These are phyloP conservation scores for Tryphoninae sp. DNA, from an alignment of 2,888 invertebrate species.

Conservation along the genomic window DNA sequence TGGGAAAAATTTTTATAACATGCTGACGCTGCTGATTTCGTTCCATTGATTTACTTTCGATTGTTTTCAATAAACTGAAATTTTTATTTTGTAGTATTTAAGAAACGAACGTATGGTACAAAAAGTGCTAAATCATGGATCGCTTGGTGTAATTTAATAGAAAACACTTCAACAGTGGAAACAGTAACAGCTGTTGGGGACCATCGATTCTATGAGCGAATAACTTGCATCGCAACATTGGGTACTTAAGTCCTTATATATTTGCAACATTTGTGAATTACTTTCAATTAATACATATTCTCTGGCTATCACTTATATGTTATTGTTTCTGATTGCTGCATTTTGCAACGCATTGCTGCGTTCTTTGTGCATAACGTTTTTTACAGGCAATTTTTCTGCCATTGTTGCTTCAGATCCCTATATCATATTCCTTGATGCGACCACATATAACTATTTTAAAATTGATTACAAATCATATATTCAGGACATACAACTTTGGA, in stretches of 20 bases:
- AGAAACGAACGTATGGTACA: slow-evolving; percentile 70
- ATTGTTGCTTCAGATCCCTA: slow-evolving; percentile 72
- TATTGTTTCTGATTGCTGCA: not conserved
- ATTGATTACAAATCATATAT: slow-evolving; percentile 68
- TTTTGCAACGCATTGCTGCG: not conserved
- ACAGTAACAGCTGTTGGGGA: slow-evolving; percentile 60
- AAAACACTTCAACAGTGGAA: slow-evolving; percentile 39
- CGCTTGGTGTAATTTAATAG: slow-evolving; percentile 65
- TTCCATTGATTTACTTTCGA: slow-evolving; percentile 34
- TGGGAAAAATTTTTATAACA: slow-evolving; percentile 73
- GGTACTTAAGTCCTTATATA: slow-evolving; percentile 58
- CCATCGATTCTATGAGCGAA: slow-evolving; percentile 60
- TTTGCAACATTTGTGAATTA: not conserved
- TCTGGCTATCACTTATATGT: not conserved
- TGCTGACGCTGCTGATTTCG: slow-evolving; percentile 66
- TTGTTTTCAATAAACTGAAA: slow-evolving; percentile 20
- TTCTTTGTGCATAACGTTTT: slow-evolving; percentile 10
- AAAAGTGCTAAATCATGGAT: slow-evolving; percentile 70
- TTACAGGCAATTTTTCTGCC: slow-evolving; percentile 70
- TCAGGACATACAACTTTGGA: slow-evolving; percentile 65
- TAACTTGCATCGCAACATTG: slow-evolving; percentile 68
- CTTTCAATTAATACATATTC: not conserved
- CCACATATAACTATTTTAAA: slow-evolving; percentile 57
- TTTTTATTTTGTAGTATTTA: slow-evolving; percentile 45
- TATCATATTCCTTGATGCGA: slow-evolving; percentile 68